A percentile compares a stretch with the other conserved stretches of the same genome.
Evolutionary conservation across 2,113 vertebrate genomes (phyloP).

Genomic region (Leucoraja erinaceus): DNA sequence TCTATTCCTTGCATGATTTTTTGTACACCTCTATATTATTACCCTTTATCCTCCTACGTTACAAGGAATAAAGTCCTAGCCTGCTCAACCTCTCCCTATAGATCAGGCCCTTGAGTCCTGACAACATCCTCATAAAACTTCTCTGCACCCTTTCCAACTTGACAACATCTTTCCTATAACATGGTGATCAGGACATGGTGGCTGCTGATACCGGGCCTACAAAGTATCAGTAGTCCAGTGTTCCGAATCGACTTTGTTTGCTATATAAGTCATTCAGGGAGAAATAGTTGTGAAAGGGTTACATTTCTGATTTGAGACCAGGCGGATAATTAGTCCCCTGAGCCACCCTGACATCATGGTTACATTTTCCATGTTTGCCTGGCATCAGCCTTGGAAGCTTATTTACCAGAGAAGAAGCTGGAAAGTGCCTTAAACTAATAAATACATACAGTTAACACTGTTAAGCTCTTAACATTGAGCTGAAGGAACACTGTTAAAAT

Average conservation of each 20-base stretch:
- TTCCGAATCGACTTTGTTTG: background rate
- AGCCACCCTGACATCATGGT: background rate
- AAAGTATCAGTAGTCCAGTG: background rate
- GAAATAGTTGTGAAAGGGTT: constrained; percentile 1
- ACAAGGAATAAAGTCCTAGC: no score
- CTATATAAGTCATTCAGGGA: background rate
- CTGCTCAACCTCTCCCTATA: no score
- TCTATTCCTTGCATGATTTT: no score
- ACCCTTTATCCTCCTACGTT: no score
- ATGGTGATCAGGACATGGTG: no score
- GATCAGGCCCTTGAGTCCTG: no score
- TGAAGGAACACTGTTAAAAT: background rate
- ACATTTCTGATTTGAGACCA: background rate
- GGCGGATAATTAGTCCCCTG: background rate
- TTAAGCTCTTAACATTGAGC: background rate
- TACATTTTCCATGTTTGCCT: constrained; percentile 23
- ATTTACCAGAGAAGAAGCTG: background rate
- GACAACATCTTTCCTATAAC: no score
- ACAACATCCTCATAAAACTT: no score
- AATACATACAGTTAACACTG: background rate
- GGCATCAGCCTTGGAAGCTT: background rate
- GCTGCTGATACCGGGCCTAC: no score
- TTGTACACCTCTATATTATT: no score
- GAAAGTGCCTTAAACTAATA: background rate
- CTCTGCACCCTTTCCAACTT: no score